These are phyloP conservation scores for Crambe crambe DNA, from an alignment of 37 sponge, comb jelly and placozoan genomes.

Conservation along the genomic window DNA sequence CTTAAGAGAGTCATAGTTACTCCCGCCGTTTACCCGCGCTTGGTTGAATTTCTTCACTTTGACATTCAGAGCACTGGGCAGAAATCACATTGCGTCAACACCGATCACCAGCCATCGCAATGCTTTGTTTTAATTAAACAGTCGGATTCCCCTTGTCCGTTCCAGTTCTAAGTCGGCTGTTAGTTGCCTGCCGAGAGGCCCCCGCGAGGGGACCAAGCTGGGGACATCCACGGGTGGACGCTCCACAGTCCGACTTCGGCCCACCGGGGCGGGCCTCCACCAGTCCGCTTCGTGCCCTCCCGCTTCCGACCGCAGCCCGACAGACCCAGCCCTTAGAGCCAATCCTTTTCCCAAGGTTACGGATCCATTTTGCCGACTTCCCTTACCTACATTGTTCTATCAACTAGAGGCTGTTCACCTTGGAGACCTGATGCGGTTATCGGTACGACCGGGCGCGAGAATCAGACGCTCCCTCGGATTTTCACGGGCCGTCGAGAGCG, in stretches of 20 bases:
- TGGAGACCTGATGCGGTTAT: slow-evolving; percentile 78
- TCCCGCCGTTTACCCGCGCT: slow-evolving; percentile 95
- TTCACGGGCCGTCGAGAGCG: slow-evolving; percentile 72
- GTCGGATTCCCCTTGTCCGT: slow-evolving; percentile 92
- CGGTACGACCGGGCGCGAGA: slow-evolving; percentile 67
- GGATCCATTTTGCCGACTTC: slow-evolving; percentile 71
- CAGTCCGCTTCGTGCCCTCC: slow-evolving; percentile 56
- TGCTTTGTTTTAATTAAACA: slow-evolving; percentile 93
- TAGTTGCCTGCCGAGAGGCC: slow-evolving; percentile 71
- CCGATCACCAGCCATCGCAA: slow-evolving; percentile 90
- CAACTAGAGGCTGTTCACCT: slow-evolving; percentile 71
- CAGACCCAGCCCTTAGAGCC: slow-evolving; percentile 75
- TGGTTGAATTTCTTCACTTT: slow-evolving; percentile 95
- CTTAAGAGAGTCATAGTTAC: slow-evolving; percentile 87
- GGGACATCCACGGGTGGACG: slow-evolving; percentile 44
- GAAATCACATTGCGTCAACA: slow-evolving; percentile 93
- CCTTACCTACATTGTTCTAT: slow-evolving; percentile 74
- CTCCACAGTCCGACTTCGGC: slow-evolving; percentile 46
- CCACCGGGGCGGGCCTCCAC: slow-evolving; percentile 10
- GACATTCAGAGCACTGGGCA: slow-evolving; percentile 95
- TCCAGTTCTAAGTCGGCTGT: slow-evolving; percentile 88
- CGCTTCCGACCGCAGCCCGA: slow-evolving; percentile 83
- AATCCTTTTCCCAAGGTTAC: slow-evolving; percentile 73
- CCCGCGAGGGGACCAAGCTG: slow-evolving; percentile 42
- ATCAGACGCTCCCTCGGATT: slow-evolving; percentile 67